Conservation (phyloP, 2,113 vertebrate species). For the Apteryx mantelli region DNA sequence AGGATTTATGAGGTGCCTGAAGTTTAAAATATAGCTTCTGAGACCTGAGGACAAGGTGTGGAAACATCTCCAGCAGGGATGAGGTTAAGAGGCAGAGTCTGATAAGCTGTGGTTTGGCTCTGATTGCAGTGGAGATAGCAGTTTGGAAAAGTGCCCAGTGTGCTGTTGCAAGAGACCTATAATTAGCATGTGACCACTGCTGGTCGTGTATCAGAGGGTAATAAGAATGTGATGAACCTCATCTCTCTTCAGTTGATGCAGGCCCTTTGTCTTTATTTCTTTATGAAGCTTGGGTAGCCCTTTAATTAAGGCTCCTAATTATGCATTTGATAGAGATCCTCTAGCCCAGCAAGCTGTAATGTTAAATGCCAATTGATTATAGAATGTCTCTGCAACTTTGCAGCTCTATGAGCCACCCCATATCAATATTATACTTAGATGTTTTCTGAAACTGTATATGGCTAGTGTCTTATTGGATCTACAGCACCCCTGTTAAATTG, state of each 20-base stretch:
- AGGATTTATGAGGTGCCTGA: background rate
- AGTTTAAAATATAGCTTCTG: background rate
- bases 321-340: background rate
- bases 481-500: background rate
- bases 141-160: conserved; percentile 3
- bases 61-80: background rate
- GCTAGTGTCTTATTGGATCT: background rate
- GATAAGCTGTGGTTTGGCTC: conserved; percentile 20
- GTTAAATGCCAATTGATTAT: conserved; percentile 9
- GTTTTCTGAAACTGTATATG: background rate
- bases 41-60: background rate
- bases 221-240: background rate
- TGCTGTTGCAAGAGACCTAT: background rate
- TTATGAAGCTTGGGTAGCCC: background rate
- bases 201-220: fast-evolving
- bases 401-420: background rate
- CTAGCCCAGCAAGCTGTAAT: background rate
- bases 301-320: conserved; percentile 16
- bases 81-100: background rate
- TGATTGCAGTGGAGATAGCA: conserved; percentile 1
- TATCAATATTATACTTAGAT: background rate
- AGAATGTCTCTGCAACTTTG: background rate
- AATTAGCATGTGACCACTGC: background rate
- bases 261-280: background rate
- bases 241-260: conserved; percentile 1